Base-by-base conservation (phyloP, 2,888 invertebrate species). In the Lobophora halterata region DNA sequence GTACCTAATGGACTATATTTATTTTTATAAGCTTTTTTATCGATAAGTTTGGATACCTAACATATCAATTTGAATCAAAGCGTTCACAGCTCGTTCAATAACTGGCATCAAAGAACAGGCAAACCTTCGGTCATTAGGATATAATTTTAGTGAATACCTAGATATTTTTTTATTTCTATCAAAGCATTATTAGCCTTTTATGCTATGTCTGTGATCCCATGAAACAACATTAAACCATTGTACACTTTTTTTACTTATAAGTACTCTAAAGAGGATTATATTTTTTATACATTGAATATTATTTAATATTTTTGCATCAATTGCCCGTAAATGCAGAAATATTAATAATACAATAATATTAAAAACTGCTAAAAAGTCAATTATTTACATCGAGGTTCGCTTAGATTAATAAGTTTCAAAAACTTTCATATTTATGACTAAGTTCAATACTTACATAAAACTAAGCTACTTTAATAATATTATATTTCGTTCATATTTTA, bases 251-350 rank as follows among this genome's bases (percentile, higher is more conserved):
- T 21, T 40, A 26, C 28, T 24, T 47, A 42, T n/a, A n/a, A n/a
- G 25, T 8, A 17, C 17, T 24, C 17, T 20, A 43, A 12, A 5
- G 9, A 25, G 2, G 11, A 24, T 2, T 6, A 7, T 16, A 7
- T 23, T 14, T 28, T 19, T 28, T 45, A 48, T 29, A 23, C 17
- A 18, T 19, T 17, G 21, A 9, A 12, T 29, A 41, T 39, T 31
- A 41, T 31, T 42, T 32, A 40, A 53, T 61, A 73, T 76, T 75
- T 77, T 70, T 73, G 70, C 58, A 81, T 68, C 78, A 73, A 87
- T 87, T 87, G 86, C 86, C 86, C 86, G 33, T 29, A 76, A 83
- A 67, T 76, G 71, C 70, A 77, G 69, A 79, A 78, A 78, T 67
- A 63, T 61, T 51, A 44, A 54, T 50, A 60, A 46, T 30, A 30